Base-by-base conservation (phyloP, 2,888 invertebrate species). In the Gastracanthus pulcherrimus region DNA sequence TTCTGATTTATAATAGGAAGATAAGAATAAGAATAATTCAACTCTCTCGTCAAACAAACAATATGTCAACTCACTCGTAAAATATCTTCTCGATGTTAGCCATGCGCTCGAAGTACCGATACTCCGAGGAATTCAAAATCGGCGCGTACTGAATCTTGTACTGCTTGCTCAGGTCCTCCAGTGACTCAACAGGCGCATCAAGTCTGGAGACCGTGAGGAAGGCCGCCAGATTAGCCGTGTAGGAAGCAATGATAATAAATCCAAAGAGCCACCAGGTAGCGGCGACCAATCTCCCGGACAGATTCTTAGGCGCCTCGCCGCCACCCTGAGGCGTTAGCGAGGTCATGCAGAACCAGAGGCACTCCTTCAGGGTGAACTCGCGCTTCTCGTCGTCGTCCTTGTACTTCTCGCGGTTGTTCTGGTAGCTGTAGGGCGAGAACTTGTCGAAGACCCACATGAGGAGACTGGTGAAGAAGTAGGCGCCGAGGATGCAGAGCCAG, bases 201-300 rank as follows among this genome's bases (percentile, higher is more conserved):
- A 98, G 93, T 23, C 98, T 94, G 0, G 98, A 98, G 0, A 98
- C 97, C 0, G 99, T 99, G 79, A 99, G 93, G 90, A 99, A 99
- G 0, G 99, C 99, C 1, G 99, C 99, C 89, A 99, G 93, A 92
- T 99, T 99, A 0, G 99, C 99, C 0, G 99, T 99, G 92, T 99
- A 99, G 0, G 98, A 98, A 3, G 99, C 99, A 89, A 99, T 99
- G 85, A 99, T 98, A 90, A 99, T 99, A 92, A 99, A 99, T 0
- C 99, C 98, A 92, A 99, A 99, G 31, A 99, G 93, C 99, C 99
- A 99, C 99, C 98, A 99, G 0, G 99, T 99, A 1, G 99, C 99
- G 0, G 99, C 99, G 0, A 99, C 96, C 13, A 99, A 92, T 70
- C 99, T 94, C 0, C 99, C 99, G 0, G 98, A 98, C 0, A 99